Base-by-base conservation (phyloP, 1,140 invertebrate genomes). In the Cepaea nemoralis region DNA sequence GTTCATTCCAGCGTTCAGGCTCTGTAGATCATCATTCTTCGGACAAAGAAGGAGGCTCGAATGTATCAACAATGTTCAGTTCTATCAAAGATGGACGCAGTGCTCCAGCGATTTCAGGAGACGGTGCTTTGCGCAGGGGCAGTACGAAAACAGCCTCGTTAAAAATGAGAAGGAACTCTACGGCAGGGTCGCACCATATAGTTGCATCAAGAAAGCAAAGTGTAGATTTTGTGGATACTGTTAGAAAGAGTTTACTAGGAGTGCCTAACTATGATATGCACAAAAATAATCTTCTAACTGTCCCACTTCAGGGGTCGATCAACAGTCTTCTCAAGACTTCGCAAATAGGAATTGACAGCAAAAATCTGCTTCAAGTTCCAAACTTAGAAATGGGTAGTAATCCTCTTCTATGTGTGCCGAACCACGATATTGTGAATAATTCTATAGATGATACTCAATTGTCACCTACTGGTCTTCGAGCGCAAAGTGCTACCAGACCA, bases 1-100 rank as follows among this genome's bases (percentile, higher is more conserved):
- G 75, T 22, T 27, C 70, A 3, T 83, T 78, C 45, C 75, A 80
- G 42, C 74, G 80, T n/a, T 79, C 84, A 22, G 82, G 82, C 31
- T 85, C 84, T 35, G 67, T 83, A 45, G 84, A 85, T 66, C 77
- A 67, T 37, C 39, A n/a, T 69, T 16, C 19, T 22, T 19, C 16
- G 2, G n/a, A 31, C 31, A 63, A 78, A 22, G 66, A 27, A 31
- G n/a, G 24, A 8, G 10, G 22, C 16, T 31, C 27, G 12, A 8
- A 19, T 22, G 35, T 71, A 39, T 39, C 76, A 24, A 12, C 63
- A 2, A 55, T 2, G 37, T 31, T 80, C 24, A 45, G 67, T 22
- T 37, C 55, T 45, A 67, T 42, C 12, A 70, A 80, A 59, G 78
- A 80, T 33, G 78, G 78, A 73, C 22, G 69, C 19, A 80, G 78